These are phyloP conservation scores for Isotomurus palustris DNA, from an alignment of 2,888 invertebrate genomes.

Conservation along the genomic window DNA sequence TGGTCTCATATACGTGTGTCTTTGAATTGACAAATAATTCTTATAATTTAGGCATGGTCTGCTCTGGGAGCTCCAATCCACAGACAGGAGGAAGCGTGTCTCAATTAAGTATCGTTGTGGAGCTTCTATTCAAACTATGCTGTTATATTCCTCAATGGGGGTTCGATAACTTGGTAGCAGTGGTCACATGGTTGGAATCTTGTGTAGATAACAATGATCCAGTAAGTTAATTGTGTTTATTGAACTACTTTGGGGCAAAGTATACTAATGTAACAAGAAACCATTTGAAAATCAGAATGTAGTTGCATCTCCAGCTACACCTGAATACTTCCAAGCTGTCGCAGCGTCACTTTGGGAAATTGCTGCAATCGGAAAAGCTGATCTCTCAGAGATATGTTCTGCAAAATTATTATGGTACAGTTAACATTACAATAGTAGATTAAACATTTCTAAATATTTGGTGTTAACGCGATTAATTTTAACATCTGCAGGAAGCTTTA, in stretches of 20 bases:
- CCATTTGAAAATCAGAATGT: too few species aligned
- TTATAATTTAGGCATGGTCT: constrained; percentile 31
- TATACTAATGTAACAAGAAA: too few species aligned
- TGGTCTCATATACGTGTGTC: constrained; percentile 4
- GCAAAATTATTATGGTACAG: constrained; percentile 66
- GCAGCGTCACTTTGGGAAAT: constrained; percentile 76
- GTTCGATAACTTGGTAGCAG: constrained; percentile 32
- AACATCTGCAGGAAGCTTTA: constrained; percentile 60
- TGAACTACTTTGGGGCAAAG: too few species aligned
- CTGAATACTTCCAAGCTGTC: constrained; percentile 51
- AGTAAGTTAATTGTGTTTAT: constrained; percentile 13
- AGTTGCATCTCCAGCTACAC: constrained; percentile 30
- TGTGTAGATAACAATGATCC: constrained; percentile 36
- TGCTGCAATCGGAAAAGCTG: constrained; percentile 58
- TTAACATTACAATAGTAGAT: neutral
- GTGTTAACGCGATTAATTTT: neutral
- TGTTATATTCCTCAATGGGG: constrained; percentile 41
- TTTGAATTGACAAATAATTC: neutral
- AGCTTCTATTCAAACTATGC: constrained; percentile 74
- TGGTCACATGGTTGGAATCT: constrained; percentile 40
- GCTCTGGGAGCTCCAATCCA: constrained; percentile 28
- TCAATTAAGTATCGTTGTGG: constrained; percentile 64
- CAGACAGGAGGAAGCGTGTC: constrained; percentile 48
- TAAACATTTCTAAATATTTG: neutral
- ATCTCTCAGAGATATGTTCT: constrained; percentile 65